Evolutionary conservation across 2,888 invertebrate genomes (phyloP), one percentile per base, ranked within the genome.

Genomic region (Ypsolopha sequella): DNA sequence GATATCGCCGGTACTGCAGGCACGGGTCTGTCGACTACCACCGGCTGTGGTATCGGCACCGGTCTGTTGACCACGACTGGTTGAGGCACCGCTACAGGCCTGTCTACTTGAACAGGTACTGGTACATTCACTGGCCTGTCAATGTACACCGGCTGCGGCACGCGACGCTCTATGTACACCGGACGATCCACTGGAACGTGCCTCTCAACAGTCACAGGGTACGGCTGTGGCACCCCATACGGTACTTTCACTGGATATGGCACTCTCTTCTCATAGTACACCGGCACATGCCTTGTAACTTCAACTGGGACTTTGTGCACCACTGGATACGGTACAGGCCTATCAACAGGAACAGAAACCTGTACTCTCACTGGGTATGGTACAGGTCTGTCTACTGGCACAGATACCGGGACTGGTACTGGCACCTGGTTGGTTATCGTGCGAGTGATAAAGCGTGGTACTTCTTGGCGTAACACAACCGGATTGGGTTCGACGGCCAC

Each of bases 151-250:
- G 90, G 88, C 41, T 84, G 82, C 0, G 81, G 82, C 0, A 86
- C 80, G 0, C 78, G 66, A 9, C 88, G 87, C 54, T 89, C 88
- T 0, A 91, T 79, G 58, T 88, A 73, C 43, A 91, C 88, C 1
- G 91, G 91, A 46, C 89, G 80, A 57, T 88, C 81, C 1, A 90
- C 85, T 3, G 88, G 80, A 1, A 91, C 90, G 44, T 88, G 89
- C 57, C 79, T 87, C 60, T 88, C 85, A 1, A 89, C 88, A 1
- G 85, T 80, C 1, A 90, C 89, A 11, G 90, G 90, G 60, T 89
- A 89, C 9, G 89, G 89, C n/a, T 87, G 86, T 0, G 88, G 88
- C 24, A 89, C 88, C 1, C 73, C 70, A 1, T 86, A 82, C 2
- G 89, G 88, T 13, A 90, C 89, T 63, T 72, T 80, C 0, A 88